These are phyloP conservation scores for Axea sp. DNA, from an alignment of 2,888 invertebrate genomes.

Conservation along the genomic window DNA sequence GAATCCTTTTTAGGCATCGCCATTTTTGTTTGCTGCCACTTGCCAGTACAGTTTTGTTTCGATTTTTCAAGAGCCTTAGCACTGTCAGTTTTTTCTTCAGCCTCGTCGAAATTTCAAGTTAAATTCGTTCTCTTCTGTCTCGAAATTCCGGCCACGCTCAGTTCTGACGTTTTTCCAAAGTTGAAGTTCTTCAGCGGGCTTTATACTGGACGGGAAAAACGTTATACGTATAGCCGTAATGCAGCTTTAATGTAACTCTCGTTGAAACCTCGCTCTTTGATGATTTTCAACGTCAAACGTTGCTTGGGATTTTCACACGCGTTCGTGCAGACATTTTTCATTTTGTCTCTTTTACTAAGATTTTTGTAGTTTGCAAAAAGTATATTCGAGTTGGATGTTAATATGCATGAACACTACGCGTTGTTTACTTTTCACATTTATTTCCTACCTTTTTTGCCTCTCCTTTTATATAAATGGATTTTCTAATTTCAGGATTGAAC, in stretches of 20 bases:
- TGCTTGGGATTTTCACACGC: conserved; percentile 66
- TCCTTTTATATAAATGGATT: too few species aligned
- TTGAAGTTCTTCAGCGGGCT: conserved; percentile 59
- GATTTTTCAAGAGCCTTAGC: conserved; percentile 57
- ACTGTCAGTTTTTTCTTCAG: conserved; percentile 52
- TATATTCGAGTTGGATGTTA: conserved; percentile 15
- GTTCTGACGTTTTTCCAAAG: conserved; percentile 63
- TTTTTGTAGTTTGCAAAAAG: conserved; percentile 18
- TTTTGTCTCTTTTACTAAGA: conserved; percentile 56
- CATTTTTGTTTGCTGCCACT: conserved; percentile 49
- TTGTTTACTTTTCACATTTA: conserved; percentile 26
- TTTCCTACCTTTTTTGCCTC: background rate
- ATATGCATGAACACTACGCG: conserved; percentile 23
- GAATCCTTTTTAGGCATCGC: conserved; percentile 37
- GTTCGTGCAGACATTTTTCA: conserved; percentile 66
- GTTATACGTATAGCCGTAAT: conserved; percentile 64
- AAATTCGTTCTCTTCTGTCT: conserved; percentile 58
- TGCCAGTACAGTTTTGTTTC: conserved; percentile 55
- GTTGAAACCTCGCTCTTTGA: conserved; percentile 62
- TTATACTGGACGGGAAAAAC: conserved; percentile 55
- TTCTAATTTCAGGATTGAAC: too few species aligned
- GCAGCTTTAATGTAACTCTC: conserved; percentile 72
- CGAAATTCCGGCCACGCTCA: conserved; percentile 62
- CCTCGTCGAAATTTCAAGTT: conserved; percentile 52
- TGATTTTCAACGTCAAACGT: conserved; percentile 69